Evolutionary conservation across 2,797 vertebrate species (phyloP), one percentile per base, ranked within the genome.

Genomic region (Momotus momota): DNA sequence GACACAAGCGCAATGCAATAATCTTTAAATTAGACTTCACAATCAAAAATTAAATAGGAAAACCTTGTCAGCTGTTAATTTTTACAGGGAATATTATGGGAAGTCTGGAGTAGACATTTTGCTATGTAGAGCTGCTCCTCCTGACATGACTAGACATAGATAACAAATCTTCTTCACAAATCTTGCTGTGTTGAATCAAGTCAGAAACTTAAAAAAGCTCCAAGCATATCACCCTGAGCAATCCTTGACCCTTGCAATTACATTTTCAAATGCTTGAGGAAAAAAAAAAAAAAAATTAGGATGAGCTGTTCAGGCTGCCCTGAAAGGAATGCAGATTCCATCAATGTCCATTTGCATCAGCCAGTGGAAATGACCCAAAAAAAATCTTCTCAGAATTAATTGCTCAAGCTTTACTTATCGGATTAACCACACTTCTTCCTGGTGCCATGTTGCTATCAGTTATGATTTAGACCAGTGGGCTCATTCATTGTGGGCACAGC

Each of bases 351-450:
- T 94, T 97, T 80, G 62, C 65, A 91, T 95, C 91, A 89, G 60
- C 41, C 91, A 86, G 77, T 94, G 93, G 80, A 96, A 96, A 94
- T 94, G 94, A 96, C 95, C 93, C 92, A 40, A 62, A 40, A 88
- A 93, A 89, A 83, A 49, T 73, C 70, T 84, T 93, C 70, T 84
- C 48, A 23, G 85, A 74, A 86, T 90, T 77, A 77, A 87, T 77
- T 90, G 73, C 40, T 93, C 0, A 2, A 75, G 87, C 75, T 86
- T 73, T 73, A 64, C 55, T 90, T 95, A 81, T n/a, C 60, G 80
- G 75, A 93, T 94, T 95, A 95, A 67, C 35, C 25, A 54, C 38
- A 52, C 10, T 85, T 86, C 70, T 88, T 81, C 48, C 51, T 74
- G 52, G 60, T 91, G 64, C 62, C 21, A 12, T 79, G 19, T 64